A percentile compares a stretch with the other conserved stretches of the same genome.
phyloP scores from a whole-genome alignment of 1,140 invertebrate species.

The Nymphalis io region DNA sequence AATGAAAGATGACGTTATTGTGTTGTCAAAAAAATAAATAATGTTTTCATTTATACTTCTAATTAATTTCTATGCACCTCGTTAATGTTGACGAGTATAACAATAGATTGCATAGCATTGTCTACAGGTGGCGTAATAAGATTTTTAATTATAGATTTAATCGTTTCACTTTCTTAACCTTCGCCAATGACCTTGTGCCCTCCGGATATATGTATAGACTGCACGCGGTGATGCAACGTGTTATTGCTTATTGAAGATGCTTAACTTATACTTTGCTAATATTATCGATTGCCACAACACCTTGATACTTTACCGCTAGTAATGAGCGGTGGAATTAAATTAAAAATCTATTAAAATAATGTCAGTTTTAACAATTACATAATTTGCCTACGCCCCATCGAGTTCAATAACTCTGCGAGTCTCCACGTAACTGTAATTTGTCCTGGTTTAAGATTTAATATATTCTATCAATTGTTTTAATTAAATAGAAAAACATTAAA shows the following conservation, averaged over 20 bases:
- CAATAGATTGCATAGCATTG: slow-evolving; percentile 16
- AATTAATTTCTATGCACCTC: slow-evolving; percentile 16
- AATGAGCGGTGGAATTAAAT: neutral
- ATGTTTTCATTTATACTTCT: neutral
- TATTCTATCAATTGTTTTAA: too few relatives aligned
- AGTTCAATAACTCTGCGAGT: too few relatives aligned
- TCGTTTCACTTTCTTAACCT: slow-evolving; percentile 55
- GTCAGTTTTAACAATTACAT: too few relatives aligned
- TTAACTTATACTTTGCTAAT: slow-evolving; percentile 25
- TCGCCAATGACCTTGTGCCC: slow-evolving; percentile 46
- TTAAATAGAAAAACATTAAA: too few relatives aligned
- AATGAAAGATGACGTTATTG: neutral
- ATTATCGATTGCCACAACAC: neutral
- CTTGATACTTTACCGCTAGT: neutral
- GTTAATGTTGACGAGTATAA: slow-evolving; percentile 5
- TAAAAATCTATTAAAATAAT: too few relatives aligned
- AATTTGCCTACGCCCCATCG: too few relatives aligned
- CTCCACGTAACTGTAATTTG: too few relatives aligned
- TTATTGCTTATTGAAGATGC: slow-evolving; percentile 26
- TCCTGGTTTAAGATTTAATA: too few relatives aligned
- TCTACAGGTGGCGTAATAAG: slow-evolving; percentile 41
- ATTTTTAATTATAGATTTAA: slow-evolving; percentile 53
- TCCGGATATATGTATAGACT: slow-evolving; percentile 35
- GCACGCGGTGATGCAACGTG: slow-evolving; percentile 36
- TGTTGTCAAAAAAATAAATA: neutral